These are phyloP conservation scores for Loris lydekkerianus DNA, from an alignment of 2,797 vertebrate species.

Conservation along the genomic window DNA sequence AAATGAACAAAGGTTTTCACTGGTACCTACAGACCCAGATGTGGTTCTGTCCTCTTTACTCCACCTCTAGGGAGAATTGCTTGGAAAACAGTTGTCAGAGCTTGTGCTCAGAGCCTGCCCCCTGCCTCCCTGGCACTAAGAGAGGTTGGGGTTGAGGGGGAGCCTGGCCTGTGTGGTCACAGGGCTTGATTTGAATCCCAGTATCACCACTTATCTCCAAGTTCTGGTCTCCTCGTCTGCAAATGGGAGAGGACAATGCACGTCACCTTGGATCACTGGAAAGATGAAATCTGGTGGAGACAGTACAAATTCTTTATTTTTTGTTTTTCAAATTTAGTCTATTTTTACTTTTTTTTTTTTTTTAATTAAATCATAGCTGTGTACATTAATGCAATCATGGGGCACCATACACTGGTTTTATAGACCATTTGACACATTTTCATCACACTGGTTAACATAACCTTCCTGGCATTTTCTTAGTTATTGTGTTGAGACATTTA, in stretches of 20 bases:
- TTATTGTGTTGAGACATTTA: no score
- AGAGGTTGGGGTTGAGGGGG: rapidly evolving
- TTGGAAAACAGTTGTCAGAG: background rate
- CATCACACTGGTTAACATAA: no score
- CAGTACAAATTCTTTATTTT: background rate
- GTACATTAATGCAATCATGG: no score
- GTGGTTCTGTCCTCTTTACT: background rate
- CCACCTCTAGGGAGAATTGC: background rate
- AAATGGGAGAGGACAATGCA: background rate
- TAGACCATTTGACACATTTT: no score
- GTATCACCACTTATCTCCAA: background rate
- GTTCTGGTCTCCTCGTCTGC: background rate
- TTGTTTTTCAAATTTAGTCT: no score
- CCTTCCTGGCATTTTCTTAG: no score
- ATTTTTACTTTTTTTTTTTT: no score
- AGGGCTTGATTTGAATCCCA: background rate
- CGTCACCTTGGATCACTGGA: background rate
- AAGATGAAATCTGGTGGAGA: background rate
- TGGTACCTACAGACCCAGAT: background rate
- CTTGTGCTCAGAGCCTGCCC: background rate
- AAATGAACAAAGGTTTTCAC: background rate
- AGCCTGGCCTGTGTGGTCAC: rapidly evolving
- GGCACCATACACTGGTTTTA: no score
- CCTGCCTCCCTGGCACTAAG: background rate
- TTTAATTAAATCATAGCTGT: no score